Evolutionary conservation across 2,888 invertebrate species (phyloP), one percentile per base, ranked within the genome.

Genomic region (Carpatolechia fugitivella): DNA sequence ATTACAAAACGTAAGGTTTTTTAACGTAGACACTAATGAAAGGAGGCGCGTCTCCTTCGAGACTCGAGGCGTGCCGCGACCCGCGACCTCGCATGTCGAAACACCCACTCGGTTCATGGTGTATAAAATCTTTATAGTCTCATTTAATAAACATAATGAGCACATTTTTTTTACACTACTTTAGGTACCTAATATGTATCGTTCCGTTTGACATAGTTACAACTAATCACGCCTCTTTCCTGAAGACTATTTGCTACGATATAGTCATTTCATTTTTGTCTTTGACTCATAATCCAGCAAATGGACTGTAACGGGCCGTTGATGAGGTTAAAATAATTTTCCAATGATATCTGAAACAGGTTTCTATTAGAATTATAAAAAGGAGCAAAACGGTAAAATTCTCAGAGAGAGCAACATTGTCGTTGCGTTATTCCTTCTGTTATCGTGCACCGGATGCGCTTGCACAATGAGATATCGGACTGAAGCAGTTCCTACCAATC

Each of bases 31-130:
- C 73, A 75, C 77, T 87, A 87, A 88, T 87, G 86, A 86, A 87
- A 85, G 84, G 81, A 79, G 74, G 60, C 83, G 75, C 81, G 68
- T 78, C 86, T 89, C 89, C 89, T 88, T 86, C 82, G 89, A 88
- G 89, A 87, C 86, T 55, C 24, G 24, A 24, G 24, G 57, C 58
- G 62, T 65, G 74, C 82, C 81, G 82, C 70, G 80, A 66, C 80
- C 63, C 74, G 56, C 64, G 76, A 66, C 78, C 74, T 77, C 74
- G 81, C 80, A 77, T 76, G 72, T 75, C 69, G 68, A 69, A 69
- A 65, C 66, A 51, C 46, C 54, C 44, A 56, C 33, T 50, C 48
- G 50, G 49, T 47, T 52, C 52, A 14, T 40, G 49, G 36, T 40
- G 44, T 56, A 55, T 40, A 51, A 56, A 50, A 49, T 20, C 53